These are phyloP conservation scores for Pagetopsis macropterus DNA, from an alignment of 2,797 vertebrate species.

Conservation along the genomic window DNA sequence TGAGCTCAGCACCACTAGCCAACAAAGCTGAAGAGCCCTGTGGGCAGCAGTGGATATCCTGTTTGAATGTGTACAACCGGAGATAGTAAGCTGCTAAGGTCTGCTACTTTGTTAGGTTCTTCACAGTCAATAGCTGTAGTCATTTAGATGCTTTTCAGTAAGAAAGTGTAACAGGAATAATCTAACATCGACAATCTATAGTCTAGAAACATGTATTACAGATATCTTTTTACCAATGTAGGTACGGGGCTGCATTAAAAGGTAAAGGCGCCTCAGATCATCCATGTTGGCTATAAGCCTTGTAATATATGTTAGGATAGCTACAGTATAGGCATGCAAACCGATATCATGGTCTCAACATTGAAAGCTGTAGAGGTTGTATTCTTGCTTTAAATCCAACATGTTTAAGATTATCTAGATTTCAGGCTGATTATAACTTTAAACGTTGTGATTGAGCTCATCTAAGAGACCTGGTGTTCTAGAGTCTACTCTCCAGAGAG, in stretches of 20 bases:
- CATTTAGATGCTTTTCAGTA: no score
- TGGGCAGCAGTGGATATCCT: constrained; percentile 39
- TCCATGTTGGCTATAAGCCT: neutral
- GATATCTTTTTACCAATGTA: neutral
- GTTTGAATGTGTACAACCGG: constrained; percentile 8
- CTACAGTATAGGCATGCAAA: neutral
- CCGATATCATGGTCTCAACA: neutral
- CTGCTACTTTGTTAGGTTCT: constrained; percentile 24
- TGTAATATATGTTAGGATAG: neutral
- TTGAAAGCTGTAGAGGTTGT: no score
- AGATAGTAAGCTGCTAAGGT: constrained; percentile 46
- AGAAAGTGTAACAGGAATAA: neutral
- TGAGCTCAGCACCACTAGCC: constrained; percentile 29
- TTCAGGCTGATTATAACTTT: neutral
- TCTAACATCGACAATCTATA: neutral
- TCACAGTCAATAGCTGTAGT: neutral
- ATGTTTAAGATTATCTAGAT: no score
- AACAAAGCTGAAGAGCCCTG: constrained; percentile 32
- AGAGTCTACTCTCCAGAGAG: neutral
- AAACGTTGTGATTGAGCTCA: neutral
- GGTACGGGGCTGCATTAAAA: no score
- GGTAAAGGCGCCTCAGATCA: no score
- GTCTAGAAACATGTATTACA: neutral
- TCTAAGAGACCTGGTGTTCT: neutral
- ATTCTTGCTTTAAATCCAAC: no score